These are phyloP conservation scores for Centropus unirufus DNA, from an alignment of 2,113 vertebrate species.

Conservation along the genomic window DNA sequence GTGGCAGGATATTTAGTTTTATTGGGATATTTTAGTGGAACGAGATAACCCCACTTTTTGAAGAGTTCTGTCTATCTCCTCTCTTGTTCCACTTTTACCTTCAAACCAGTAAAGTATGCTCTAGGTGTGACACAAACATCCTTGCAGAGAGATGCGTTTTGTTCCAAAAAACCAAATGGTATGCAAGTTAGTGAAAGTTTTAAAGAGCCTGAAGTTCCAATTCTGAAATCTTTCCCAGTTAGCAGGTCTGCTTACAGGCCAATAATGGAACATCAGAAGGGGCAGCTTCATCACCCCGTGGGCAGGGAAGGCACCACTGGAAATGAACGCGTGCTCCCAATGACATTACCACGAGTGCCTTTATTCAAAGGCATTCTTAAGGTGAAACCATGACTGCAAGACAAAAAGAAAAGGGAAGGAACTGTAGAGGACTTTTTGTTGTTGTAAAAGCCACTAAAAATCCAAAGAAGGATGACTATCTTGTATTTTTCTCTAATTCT, in stretches of 20 bases:
- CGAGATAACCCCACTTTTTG: not conserved
- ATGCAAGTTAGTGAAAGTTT: not conserved
- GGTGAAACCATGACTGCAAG: not conserved
- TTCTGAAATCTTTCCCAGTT: not conserved
- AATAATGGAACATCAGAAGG: not conserved
- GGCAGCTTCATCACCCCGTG: not conserved
- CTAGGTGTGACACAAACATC: not conserved
- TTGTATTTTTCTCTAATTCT: not conserved
- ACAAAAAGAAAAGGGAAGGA: rapidly evolving
- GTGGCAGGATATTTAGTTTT: not conserved
- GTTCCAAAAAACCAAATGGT: not conserved
- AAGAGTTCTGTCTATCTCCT: not conserved
- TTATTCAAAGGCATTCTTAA: not conserved
- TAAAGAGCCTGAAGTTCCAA: not conserved
- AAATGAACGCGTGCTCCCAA: not conserved
- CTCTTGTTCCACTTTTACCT: not conserved
- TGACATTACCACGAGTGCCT: rapidly evolving
- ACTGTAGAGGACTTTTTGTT: not conserved
- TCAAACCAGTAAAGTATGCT: not conserved
- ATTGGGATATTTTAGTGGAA: not conserved
- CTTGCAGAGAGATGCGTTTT: not conserved
- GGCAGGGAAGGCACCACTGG: not conserved
- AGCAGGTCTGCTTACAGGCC: not conserved
- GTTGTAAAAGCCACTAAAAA: not conserved
- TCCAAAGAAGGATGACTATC: not conserved